A percentile compares a stretch with the other conserved stretches of the same genome.
Evolutionary conservation across 2,888 invertebrate genomes (phyloP).

Genomic region (Agriopis marginaria): DNA sequence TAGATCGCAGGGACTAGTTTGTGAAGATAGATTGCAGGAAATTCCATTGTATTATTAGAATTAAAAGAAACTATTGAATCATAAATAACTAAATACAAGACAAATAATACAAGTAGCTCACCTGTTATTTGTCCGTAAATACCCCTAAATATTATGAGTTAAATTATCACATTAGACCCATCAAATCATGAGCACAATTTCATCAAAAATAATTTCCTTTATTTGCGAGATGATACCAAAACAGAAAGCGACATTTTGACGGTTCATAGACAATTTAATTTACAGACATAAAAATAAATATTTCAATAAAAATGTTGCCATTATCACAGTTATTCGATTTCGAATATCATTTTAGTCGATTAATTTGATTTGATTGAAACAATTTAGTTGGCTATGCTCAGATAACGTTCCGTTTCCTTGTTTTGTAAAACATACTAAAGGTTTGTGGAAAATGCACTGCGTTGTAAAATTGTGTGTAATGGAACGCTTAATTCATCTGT

Average conservation of each 20-base stretch:
- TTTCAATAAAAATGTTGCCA: not conserved
- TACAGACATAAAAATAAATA: slow-evolving; percentile 13
- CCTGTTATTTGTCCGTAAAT: slow-evolving; percentile 39
- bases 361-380: not conserved
- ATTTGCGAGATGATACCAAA: slow-evolving; percentile 77
- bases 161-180: slow-evolving; percentile 51
- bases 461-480: not conserved
- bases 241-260: slow-evolving; percentile 83
- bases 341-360: not conserved
- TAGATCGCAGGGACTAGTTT: slow-evolving; percentile 10
- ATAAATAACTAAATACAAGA: slow-evolving; percentile 11
- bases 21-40: slow-evolving; percentile 26
- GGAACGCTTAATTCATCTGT: slow-evolving; percentile 41
- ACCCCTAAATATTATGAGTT: slow-evolving; percentile 30
- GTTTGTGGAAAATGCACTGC: not conserved
- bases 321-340: not conserved
- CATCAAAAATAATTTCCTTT: slow-evolving; percentile 72
- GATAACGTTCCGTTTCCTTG: not conserved
- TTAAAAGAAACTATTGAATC: slow-evolving; percentile 34
- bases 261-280: slow-evolving; percentile 63
- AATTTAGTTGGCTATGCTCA: not conserved
- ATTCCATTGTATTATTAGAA: slow-evolving; percentile 37
- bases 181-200: slow-evolving; percentile 64
- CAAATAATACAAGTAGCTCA: slow-evolving; percentile 42
- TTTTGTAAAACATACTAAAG: not conserved